phyloP scores from a whole-genome alignment of 2,113 vertebrate species.

The Aphyosemion australe region DNA sequence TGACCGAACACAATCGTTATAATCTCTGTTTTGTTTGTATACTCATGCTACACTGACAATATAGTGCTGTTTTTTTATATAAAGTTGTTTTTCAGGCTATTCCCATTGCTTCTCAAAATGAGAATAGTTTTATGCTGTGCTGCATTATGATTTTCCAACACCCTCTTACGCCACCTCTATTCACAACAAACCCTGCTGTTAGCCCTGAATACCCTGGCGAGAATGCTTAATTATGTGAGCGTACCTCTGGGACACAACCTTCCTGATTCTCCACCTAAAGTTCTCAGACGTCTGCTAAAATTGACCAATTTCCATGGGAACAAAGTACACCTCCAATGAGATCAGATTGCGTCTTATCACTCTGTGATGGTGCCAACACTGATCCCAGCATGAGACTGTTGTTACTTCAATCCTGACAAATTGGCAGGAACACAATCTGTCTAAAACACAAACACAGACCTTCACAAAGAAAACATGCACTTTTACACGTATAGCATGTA shows the following conservation, averaged over 20 bases:
- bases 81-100: slow-evolving; percentile 28
- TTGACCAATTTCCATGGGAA: slow-evolving; percentile 86
- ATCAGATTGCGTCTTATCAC: slow-evolving; percentile 87
- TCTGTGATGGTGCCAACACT: slow-evolving; percentile 90
- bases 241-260: slow-evolving; percentile 78
- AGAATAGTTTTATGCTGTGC: slow-evolving; percentile 61
- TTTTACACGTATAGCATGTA: not conserved
- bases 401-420: slow-evolving; percentile 84
- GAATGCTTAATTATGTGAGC: slow-evolving; percentile 82
- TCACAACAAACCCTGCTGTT: slow-evolving; percentile 82
- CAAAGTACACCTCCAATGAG: slow-evolving; percentile 87
- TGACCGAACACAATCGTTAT: slow-evolving; percentile 7
- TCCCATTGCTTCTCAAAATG: slow-evolving; percentile 53
- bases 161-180: slow-evolving; percentile 76
- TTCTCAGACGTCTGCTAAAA: slow-evolving; percentile 81
- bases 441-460: slow-evolving; percentile 63
- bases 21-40: slow-evolving; percentile 7
- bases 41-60: slow-evolving; percentile 32
- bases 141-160: slow-evolving; percentile 76
- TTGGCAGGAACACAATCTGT: slow-evolving; percentile 79
- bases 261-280: slow-evolving; percentile 76
- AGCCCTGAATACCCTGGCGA: slow-evolving; percentile 78
- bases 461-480: slow-evolving; percentile 52
- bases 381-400: slow-evolving; percentile 86
- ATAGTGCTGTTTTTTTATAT: slow-evolving; percentile 22